Percentiles rank a stretch among this genome's conserved stretches.
Evolutionary conservation across 2,797 vertebrate genomes (phyloP).

Genomic region (Echiichthys vipera): DNA sequence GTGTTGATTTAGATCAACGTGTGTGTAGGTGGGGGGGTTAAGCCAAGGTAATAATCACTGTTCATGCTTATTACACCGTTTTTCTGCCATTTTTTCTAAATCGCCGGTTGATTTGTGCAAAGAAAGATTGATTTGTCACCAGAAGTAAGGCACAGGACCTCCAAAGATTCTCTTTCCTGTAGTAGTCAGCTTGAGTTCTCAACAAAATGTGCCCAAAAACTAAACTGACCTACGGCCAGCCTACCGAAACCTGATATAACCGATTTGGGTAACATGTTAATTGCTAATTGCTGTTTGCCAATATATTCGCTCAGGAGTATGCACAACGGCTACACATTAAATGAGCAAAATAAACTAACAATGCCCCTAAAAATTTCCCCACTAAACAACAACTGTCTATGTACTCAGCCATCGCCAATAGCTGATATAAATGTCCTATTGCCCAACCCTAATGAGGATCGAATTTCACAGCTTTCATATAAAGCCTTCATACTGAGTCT

Average conservation of each 20-base stretch:
- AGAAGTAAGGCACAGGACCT: neutral
- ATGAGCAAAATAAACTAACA: too few relatives aligned
- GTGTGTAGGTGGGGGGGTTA: neutral
- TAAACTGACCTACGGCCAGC: neutral
- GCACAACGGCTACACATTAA: too few relatives aligned
- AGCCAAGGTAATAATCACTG: neutral
- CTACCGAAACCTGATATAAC: neutral
- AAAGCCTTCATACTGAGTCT: neutral
- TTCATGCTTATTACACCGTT: neutral
- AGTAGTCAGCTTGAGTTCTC: neutral
- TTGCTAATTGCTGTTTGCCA: too few relatives aligned
- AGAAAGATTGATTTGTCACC: neutral
- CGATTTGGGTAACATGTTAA: too few relatives aligned
- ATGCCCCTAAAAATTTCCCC: too few relatives aligned
- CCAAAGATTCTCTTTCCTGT: neutral
- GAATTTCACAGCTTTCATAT: neutral
- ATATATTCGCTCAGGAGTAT: too few relatives aligned
- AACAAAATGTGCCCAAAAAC: too few relatives aligned
- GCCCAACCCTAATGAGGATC: too few relatives aligned
- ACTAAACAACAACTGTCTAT: too few relatives aligned
- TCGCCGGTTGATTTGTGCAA: neutral
- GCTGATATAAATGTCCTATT: too few relatives aligned
- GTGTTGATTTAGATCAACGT: neutral
- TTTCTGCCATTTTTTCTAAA: neutral
- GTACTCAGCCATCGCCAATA: too few relatives aligned